Evolutionary conservation across 1,140 invertebrate species (phyloP).

Genomic region (Polypedilum pembai): DNA sequence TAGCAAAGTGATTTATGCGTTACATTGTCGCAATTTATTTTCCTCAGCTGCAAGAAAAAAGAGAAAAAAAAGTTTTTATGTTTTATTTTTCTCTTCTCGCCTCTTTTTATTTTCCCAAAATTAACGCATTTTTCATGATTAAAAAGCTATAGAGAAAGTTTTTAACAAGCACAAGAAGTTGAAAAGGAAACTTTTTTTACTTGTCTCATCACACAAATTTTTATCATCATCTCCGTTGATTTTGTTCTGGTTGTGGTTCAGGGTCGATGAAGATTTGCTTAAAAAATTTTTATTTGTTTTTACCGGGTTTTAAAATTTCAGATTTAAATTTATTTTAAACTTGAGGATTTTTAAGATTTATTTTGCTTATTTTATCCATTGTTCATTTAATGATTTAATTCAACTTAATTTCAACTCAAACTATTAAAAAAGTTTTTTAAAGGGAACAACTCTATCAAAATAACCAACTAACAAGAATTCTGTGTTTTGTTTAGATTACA

Average conservation of each 20-base stretch:
- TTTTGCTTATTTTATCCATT: no score
- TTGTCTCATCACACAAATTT: constrained; percentile 17
- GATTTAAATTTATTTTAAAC: background rate
- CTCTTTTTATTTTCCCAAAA: no score
- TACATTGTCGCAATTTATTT: constrained; percentile 18
- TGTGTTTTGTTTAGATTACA: no score
- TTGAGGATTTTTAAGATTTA: background rate
- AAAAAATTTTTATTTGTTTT: no score
- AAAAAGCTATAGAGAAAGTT: constrained; percentile 9
- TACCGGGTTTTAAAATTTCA: background rate
- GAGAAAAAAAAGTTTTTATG: background rate
- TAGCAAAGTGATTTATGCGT: constrained; percentile 7
- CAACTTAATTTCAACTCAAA: no score
- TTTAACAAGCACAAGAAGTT: background rate
- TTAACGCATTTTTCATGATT: constrained; percentile 13
- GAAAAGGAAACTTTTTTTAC: background rate
- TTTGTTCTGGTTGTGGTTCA: no score
- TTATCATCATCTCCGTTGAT: no score
- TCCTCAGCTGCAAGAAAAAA: background rate
- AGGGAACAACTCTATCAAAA: no score
- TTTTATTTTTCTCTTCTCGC: background rate
- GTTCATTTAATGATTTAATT: no score
- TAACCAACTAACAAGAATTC: no score
- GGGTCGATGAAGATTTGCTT: no score
- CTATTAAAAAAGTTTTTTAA: no score